Conservation (phyloP, 2,113 vertebrate species). For the Azemiops feae region DNA sequence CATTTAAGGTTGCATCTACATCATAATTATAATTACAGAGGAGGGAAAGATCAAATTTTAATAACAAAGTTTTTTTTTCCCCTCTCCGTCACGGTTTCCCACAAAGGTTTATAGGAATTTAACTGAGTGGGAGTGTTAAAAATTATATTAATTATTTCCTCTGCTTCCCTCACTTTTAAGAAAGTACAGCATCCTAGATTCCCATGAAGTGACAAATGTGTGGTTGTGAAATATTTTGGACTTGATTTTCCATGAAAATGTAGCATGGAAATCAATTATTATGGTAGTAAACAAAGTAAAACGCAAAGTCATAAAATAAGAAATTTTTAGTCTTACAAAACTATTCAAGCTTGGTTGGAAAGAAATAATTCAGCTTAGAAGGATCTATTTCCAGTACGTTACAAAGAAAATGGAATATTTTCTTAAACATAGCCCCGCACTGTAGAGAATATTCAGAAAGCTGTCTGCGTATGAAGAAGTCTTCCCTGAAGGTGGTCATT, state of each 20-base stretch:
- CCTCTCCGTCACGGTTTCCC: background rate
- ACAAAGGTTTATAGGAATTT: background rate
- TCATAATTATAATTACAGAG: background rate
- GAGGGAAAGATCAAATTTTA: background rate
- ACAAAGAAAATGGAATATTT: background rate
- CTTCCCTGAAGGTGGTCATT: background rate
- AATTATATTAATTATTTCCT: background rate
- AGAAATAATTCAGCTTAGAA: background rate
- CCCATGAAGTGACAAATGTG: background rate
- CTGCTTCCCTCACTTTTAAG: background rate
- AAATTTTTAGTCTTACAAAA: background rate
- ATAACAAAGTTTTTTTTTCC: background rate
- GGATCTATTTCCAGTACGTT: conserved; percentile 8
- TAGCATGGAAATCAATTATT: background rate
- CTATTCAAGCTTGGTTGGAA: background rate
- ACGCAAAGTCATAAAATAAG: background rate
- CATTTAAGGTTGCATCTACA: background rate
- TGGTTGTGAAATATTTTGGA: background rate
- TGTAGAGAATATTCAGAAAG: conserved; percentile 19
- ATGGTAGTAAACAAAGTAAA: background rate
- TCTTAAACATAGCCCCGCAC: conserved; percentile 5
- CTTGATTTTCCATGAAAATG: background rate
- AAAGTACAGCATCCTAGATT: background rate
- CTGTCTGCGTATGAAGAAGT: background rate
- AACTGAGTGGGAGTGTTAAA: background rate